Evolutionary conservation across 2,113 vertebrate species (phyloP).

Genomic region (Hemicordylus capensis): DNA sequence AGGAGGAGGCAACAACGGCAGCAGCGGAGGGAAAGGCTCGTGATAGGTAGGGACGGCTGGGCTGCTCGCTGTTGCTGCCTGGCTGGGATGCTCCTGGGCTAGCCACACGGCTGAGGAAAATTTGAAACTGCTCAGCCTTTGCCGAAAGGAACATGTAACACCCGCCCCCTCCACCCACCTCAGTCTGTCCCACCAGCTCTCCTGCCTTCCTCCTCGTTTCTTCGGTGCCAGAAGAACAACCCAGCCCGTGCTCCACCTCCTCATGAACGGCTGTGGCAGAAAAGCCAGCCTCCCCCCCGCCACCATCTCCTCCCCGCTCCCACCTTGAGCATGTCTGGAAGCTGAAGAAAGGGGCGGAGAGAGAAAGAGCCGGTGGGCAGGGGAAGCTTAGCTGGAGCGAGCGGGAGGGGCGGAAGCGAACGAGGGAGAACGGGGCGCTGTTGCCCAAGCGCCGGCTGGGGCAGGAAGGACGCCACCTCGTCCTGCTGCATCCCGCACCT

Average conservation of each 20-base stretch:
- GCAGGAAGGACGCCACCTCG: background rate
- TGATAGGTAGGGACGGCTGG: conserved; percentile 17
- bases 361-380: conserved; percentile 11
- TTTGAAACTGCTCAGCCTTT: conserved; percentile 78
- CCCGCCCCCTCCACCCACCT: conserved; percentile 59
- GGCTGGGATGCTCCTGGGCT: conserved; percentile 61
- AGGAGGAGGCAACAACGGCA: background rate
- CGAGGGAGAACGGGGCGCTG: background rate
- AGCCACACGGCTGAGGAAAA: conserved; percentile 64
- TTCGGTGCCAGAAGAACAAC: conserved; percentile 42
- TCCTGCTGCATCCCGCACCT: background rate
- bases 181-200: conserved; percentile 56
- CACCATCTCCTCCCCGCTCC: background rate
- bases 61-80: conserved; percentile 19
- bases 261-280: background rate
- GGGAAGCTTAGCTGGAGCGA: no score
- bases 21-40: background rate
- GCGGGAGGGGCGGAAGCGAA: background rate
- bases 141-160: conserved; percentile 75
- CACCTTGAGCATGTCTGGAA: conserved; percentile 24
- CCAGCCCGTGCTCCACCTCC: conserved; percentile 33
- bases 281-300: background rate
- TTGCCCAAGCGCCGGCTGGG: background rate
- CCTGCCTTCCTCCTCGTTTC: conserved; percentile 65
- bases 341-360: conserved; percentile 3